phyloP scores from a whole-genome alignment of 2,113 vertebrate species.

The Paradoxurus hermaphroditus region DNA sequence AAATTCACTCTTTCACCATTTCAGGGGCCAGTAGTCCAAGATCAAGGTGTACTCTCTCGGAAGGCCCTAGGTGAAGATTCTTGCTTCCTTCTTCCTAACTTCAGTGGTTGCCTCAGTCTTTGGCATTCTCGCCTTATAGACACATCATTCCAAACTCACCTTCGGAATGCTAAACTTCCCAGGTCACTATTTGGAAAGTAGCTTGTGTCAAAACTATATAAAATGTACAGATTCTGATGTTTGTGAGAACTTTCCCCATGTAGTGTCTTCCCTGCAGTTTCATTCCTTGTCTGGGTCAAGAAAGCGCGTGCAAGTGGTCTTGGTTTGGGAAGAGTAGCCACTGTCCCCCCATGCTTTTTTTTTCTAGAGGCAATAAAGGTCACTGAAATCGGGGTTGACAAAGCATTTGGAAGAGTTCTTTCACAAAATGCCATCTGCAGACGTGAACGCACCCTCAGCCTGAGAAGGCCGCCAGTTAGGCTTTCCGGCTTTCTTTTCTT shows the following conservation, averaged over 20 bases:
- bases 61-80: not conserved
- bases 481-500: not conserved
- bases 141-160: rapidly evolving
- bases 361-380: not conserved
- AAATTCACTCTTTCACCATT: not conserved
- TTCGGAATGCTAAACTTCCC: not conserved
- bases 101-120: no score
- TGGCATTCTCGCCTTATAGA: not conserved
- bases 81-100: not conserved
- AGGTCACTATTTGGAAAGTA: not conserved
- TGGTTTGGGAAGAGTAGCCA: not conserved
- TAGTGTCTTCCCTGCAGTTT: not conserved
- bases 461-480: not conserved
- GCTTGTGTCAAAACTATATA: not conserved
- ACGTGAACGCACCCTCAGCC: not conserved
- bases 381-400: not conserved
- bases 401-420: not conserved
- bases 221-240: not conserved
- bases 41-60: not conserved
- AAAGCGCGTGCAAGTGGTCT: not conserved
- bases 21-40: not conserved
- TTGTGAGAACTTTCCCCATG: not conserved
- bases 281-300: not conserved
- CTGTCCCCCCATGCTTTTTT: not conserved
- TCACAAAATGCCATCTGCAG: not conserved